phyloP scores from a whole-genome alignment of 2,797 vertebrate species.

The Florisuga fusca region DNA sequence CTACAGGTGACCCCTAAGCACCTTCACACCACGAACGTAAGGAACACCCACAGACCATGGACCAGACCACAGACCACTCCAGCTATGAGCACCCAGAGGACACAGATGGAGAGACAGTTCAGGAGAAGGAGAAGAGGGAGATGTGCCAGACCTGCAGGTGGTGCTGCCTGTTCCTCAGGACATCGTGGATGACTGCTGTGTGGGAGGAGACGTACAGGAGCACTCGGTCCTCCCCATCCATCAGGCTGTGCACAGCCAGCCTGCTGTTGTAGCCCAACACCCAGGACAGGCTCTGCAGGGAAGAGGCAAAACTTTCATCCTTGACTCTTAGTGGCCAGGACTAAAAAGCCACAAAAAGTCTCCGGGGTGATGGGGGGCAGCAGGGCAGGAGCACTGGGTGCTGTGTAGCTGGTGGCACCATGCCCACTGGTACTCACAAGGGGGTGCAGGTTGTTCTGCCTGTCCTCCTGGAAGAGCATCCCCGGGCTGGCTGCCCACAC shows the following conservation, averaged over 20 bases:
- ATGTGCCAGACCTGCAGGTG: conserved; percentile 85
- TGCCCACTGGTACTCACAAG: conserved; percentile 72
- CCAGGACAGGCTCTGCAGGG: conserved; percentile 85
- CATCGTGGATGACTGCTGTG: conserved; percentile 84
- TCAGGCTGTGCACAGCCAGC: conserved; percentile 86
- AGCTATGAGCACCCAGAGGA: no score
- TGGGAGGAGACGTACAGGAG: conserved; percentile 85
- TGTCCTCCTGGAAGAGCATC: conserved; percentile 70
- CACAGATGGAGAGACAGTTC: rapidly evolving
- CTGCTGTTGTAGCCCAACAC: conserved; percentile 86
- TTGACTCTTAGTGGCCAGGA: rapidly evolving
- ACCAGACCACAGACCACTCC: not conserved
- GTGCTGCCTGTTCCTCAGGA: conserved; percentile 81
- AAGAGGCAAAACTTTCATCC: not conserved
- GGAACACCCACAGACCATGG: not conserved
- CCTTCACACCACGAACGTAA: not conserved
- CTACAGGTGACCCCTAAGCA: not conserved
- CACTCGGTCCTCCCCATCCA: conserved; percentile 81
- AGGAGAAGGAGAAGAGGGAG: not conserved
- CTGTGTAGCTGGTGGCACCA: not conserved
- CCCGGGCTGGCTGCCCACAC: conserved; percentile 76
- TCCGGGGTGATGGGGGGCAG: not conserved
- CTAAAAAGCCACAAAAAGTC: not conserved
- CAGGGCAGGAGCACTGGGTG: rapidly evolving
- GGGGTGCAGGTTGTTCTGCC: conserved; percentile 48